These are phyloP conservation scores for Chaetorhynchus papuensis DNA, from an alignment of 2,113 vertebrate genomes.

Conservation along the genomic window DNA sequence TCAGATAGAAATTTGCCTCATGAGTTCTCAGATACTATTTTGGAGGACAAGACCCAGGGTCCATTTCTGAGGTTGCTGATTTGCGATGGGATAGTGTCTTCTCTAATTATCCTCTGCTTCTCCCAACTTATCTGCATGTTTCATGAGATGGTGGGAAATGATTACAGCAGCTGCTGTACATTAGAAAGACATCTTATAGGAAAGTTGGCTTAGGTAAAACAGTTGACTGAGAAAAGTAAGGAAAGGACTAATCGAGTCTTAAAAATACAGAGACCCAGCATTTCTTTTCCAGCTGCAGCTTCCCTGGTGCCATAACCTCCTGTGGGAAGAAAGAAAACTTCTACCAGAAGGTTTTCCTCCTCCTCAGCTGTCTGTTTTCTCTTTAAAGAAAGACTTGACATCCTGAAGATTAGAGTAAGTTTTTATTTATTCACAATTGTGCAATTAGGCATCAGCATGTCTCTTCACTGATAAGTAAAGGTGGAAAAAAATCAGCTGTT, in stretches of 20 bases:
- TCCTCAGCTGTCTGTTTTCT: neutral
- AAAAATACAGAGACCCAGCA: conserved; percentile 5
- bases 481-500: conserved; percentile 5
- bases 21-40: conserved; percentile 18
- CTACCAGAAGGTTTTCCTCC: conserved; percentile 18
- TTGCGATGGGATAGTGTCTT: neutral
- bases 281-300: conserved; percentile 42
- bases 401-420: neutral
- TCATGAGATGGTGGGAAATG: conserved; percentile 4
- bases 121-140: neutral
- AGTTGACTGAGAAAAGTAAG: conserved; percentile 32
- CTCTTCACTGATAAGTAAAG: neutral
- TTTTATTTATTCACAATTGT: conserved; percentile 10
- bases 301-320: neutral
- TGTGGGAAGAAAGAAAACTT: conserved; percentile 8
- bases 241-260: neutral
- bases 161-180: conserved; percentile 56
- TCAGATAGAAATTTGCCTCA: neutral
- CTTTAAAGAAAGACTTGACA: neutral
- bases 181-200: conserved; percentile 31
- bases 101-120: conserved; percentile 15
- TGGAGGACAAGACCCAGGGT: neutral
- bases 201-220: conserved; percentile 48
- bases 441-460: neutral
- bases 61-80: conserved; percentile 7